Evolutionary conservation across 2,113 vertebrate genomes (phyloP), one percentile per base, ranked within the genome.

Genomic region (Pelobates fuscus): DNA sequence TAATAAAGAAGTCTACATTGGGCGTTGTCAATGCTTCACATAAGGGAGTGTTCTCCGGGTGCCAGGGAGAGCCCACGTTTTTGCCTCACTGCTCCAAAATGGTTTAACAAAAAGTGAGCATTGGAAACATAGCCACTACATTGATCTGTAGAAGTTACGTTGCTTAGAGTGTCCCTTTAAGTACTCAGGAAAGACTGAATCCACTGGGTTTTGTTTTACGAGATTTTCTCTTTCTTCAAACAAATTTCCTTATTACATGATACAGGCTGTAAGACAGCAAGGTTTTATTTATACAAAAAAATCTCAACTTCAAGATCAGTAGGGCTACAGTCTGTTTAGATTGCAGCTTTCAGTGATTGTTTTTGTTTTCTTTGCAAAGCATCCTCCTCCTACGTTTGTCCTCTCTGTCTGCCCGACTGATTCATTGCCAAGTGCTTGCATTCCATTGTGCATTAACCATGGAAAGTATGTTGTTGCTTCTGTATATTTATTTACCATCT

Each of bases 361-460:
- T 55, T 55, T 18, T 55, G 52, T 23, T 55, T 55, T 55, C 52
- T 55, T 55, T 55, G 52, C 8, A 23, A 55, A 23, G 20, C 52
- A 20, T 21, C n/a, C n/a, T 23, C 52, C 52, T 55, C 52, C 52
- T 20, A 21, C 52, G 21, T 55, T 21, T 55, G 52, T 14, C 21
- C 20, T 23, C 6, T 55, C 21, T 55, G n/a, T 55, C 20, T 23
- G 20, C n/a, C 5, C 7, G 8, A 52, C 12, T 21, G 52, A 55
- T 55, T 55, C 52, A 55, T 55, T 23, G 20, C 52, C 12, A 21
- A 21, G 21, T 55, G 17, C 2, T 49, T 14, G 15, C 4, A 49
- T 49, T 17, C 44, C 15, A 49, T 18, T 49, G 44, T 4, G 17
- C 10, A 17, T 49, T 49, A 49, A 49, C 12, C 17, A 14, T 49